Evolutionary conservation across 2,113 vertebrate genomes (phyloP).

Genomic region (Tiliqua scincoides): DNA sequence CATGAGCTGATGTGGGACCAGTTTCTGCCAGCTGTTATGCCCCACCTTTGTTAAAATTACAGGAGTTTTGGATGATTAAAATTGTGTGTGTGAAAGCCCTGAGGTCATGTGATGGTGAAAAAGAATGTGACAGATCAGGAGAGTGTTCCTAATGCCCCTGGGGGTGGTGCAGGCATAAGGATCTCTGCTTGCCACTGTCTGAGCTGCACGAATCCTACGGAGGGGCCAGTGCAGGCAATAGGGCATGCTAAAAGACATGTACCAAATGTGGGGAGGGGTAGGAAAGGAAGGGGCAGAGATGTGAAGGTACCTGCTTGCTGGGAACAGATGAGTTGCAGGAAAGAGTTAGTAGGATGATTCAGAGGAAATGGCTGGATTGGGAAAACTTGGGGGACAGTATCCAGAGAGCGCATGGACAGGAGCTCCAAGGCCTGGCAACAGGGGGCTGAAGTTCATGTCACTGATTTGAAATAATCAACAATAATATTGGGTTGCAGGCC

Average conservation of each 20-base stretch:
- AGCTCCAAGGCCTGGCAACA: too few species aligned
- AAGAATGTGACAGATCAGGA: not conserved
- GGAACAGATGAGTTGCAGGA: not conserved
- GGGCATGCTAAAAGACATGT: too few species aligned
- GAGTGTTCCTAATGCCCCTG: not conserved
- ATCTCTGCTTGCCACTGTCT: not conserved
- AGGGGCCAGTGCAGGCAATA: not conserved
- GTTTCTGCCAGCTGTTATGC: not conserved
- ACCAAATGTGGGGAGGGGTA: too few species aligned
- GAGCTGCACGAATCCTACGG: not conserved
- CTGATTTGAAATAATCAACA: too few species aligned
- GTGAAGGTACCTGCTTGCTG: not conserved
- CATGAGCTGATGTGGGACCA: not conserved
- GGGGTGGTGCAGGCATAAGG: not conserved
- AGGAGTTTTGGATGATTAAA: not conserved
- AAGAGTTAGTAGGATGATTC: not conserved
- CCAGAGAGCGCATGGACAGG: not conserved
- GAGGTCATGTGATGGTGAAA: not conserved
- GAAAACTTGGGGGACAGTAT: too few species aligned
- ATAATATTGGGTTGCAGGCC: too few species aligned
- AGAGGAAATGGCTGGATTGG: not conserved
- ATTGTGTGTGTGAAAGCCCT: not conserved
- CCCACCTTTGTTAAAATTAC: not conserved
- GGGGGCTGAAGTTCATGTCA: too few species aligned
- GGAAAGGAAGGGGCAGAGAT: not conserved